Conservation (phyloP, 2,888 invertebrate species). For the Mycogona germanica region DNA sequence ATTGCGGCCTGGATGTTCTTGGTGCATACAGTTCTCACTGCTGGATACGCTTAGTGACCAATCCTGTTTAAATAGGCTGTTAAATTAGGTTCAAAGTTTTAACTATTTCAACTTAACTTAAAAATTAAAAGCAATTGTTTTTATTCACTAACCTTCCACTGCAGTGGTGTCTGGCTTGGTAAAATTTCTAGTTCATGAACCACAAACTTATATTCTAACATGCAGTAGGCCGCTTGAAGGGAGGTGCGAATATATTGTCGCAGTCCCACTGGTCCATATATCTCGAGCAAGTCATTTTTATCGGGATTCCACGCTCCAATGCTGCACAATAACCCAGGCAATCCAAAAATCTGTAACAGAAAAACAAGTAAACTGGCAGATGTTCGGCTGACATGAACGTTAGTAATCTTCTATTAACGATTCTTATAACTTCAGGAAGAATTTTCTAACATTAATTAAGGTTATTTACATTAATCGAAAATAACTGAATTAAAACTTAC, state of each 20-base stretch:
- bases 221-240: constrained; percentile 26
- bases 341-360: constrained; percentile 34
- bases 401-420: no score
- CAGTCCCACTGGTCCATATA: constrained; percentile 37
- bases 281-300: constrained; percentile 27
- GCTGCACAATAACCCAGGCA: constrained; percentile 37
- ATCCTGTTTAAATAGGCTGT: no score
- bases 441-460: no score
- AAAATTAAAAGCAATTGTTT: no score
- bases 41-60: no score
- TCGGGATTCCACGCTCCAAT: constrained; percentile 30
- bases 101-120: no score
- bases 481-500: constrained; percentile 26
- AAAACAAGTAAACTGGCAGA: no score
- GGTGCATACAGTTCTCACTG: no score
- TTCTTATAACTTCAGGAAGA: no score
- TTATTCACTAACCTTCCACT: neutral
- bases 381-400: no score
- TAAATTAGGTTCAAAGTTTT: no score
- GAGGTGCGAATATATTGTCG: constrained; percentile 31
- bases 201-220: neutral
- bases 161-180: neutral
- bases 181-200: neutral
- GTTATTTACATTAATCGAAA: neutral
- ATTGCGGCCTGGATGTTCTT: no score